Conservation (phyloP, 2,888 invertebrate genomes). For the Scaptomyza cyrtandrae region DNA sequence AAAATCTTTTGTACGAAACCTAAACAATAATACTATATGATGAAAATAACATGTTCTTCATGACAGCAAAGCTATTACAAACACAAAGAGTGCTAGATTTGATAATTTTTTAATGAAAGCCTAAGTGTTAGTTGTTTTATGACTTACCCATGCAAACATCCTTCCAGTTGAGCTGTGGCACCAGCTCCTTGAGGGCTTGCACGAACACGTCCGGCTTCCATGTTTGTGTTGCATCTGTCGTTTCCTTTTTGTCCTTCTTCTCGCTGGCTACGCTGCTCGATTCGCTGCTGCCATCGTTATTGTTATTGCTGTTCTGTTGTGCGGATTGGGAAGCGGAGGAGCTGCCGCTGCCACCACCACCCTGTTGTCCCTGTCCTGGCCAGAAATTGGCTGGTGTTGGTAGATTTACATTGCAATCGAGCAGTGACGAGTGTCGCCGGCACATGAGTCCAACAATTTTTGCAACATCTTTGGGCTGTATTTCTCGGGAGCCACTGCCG, state of each 20-base stretch:
- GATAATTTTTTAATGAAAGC: too few species aligned
- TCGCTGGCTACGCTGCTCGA: conserved; percentile 53
- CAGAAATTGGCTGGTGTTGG: conserved; percentile 89
- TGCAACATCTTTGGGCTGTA: conserved; percentile 93
- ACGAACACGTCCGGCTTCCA: conserved; percentile 98
- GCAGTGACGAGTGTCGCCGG: conserved; percentile 88
- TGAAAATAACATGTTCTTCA: not conserved
- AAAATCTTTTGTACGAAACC: not conserved
- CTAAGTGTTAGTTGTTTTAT: too few species aligned
- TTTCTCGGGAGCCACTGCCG: conserved; percentile 92
- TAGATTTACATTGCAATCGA: conserved; percentile 89
- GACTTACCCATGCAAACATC: conserved; percentile 92
- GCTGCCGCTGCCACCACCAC: conserved; percentile 25
- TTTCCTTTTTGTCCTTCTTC: conserved; percentile 83
- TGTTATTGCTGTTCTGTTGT: conserved; percentile 58
- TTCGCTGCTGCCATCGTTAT: conserved; percentile 70
- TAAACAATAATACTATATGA: not conserved
- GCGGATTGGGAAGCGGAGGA: conserved; percentile 46
- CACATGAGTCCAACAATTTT: conserved; percentile 94
- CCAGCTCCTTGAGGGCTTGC: conserved; percentile 94
- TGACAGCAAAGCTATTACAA: not conserved
- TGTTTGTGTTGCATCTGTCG: conserved; percentile 86
- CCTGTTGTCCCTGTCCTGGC: conserved; percentile 82
- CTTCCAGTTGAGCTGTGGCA: conserved; percentile 95
- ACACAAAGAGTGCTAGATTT: conserved; percentile 1